These are phyloP conservation scores for Epizoanthus fatuus DNA, from an alignment of 92 coral and sea anemone genomes.

Conservation along the genomic window DNA sequence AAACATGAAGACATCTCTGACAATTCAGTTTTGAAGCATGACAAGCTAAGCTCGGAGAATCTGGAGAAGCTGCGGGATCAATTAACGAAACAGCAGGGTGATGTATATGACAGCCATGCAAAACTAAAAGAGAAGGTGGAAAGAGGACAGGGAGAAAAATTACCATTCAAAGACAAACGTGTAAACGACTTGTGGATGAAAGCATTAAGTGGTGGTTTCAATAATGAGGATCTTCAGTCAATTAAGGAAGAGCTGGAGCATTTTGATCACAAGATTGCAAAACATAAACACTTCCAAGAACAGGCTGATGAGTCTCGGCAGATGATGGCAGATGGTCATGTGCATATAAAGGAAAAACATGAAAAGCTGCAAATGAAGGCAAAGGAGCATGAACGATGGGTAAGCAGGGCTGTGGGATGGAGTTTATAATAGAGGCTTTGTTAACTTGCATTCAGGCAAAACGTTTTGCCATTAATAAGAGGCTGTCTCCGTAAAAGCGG, in stretches of 20 bases:
- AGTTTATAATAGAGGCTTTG: background rate
- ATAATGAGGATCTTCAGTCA: slow-evolving; percentile 75
- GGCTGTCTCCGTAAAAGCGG: too few relatives aligned
- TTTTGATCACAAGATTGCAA: slow-evolving; percentile 92
- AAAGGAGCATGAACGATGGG: slow-evolving; percentile 90
- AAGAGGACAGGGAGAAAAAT: slow-evolving; percentile 53
- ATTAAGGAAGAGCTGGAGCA: slow-evolving; percentile 94
- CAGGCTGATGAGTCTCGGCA: slow-evolving; percentile 80
- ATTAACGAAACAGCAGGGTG: slow-evolving; percentile 67
- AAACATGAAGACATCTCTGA: slow-evolving; percentile 83
- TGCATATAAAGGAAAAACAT: slow-evolving; percentile 76
- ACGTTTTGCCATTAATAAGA: background rate
- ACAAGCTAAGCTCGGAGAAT: slow-evolving; percentile 59
- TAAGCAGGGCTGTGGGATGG: slow-evolving; percentile 34
- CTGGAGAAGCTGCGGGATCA: slow-evolving; percentile 70
- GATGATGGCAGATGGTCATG: slow-evolving; percentile 74
- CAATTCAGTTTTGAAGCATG: slow-evolving; percentile 72
- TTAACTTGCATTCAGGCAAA: background rate
- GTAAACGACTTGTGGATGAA: slow-evolving; percentile 92
- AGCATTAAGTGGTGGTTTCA: slow-evolving; percentile 73
- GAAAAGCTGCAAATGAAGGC: slow-evolving; percentile 76
- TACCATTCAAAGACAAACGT: slow-evolving; percentile 76
- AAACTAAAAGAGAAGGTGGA: slow-evolving; percentile 75
- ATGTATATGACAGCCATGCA: slow-evolving; percentile 58
- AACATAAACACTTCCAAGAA: slow-evolving; percentile 84